Base-by-base conservation (phyloP, 2,797 vertebrate genomes). In the Karalla daura region DNA sequence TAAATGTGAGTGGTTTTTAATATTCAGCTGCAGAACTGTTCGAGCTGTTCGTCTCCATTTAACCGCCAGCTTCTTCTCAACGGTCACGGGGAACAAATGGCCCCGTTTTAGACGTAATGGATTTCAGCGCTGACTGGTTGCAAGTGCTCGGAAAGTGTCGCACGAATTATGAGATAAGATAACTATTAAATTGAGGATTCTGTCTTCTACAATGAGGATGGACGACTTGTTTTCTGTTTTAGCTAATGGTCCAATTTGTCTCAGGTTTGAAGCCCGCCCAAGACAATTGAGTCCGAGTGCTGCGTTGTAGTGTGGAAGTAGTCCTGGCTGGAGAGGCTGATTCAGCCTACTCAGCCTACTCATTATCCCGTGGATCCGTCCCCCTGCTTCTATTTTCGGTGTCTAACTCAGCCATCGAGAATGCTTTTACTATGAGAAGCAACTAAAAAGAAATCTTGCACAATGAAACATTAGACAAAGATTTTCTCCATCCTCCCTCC, bases 21-120 rank as follows among this genome's bases (percentile, higher is more conserved):
- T 67, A 83, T 83, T 84, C 79, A 66, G 74, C 66, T 32, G 27
- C 76, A 70, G 66, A 80, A 43, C 45, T 88, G 74, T 78, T 44
- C 46, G 18, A 65, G 47, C 69, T 46, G 86, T 91, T 85, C 40
- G 75, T 92, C 86, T 87, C 81, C 81, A 86, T 89, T 88, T 83
- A 74, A 74, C 40, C 46, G 18, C 62, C 40, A 62, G 71, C 39
- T 64, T 69, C 46, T 54, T 44, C 81, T 5, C 68, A 63, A 30
- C 51, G 55, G 81, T 44, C 33, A 35, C 53, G 50, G 76, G 75
- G 78, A 86, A 88, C 74, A 81, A 87, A 89, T 70, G 59, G 53
- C 33, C 61, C 59, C 46, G 51, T 61, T 84, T 86, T 49, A 54
- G 41, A 65, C 27, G 4, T 86, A 85, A 90, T 88, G 76, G 74